Conservation (phyloP, 2,888 invertebrate genomes). For the Apamea sordens region DNA sequence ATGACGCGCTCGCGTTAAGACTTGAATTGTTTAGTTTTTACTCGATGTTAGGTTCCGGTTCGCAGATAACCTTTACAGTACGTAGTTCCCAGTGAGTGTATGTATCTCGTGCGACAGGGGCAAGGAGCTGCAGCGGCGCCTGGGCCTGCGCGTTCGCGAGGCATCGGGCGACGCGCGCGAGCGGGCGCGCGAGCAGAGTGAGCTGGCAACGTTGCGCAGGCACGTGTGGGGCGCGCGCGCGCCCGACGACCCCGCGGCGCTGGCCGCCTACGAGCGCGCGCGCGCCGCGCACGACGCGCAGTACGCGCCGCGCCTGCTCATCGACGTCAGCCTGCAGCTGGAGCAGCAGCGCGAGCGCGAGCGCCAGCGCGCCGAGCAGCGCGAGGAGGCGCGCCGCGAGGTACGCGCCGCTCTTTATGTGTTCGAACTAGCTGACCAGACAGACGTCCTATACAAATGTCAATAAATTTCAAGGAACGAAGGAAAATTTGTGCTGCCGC, state of each 20-base stretch:
- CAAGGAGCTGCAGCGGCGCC: slow-evolving; percentile 96
- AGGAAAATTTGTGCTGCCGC: too few relatives aligned
- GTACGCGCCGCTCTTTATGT: slow-evolving; percentile 38
- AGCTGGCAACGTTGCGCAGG: slow-evolving; percentile 94
- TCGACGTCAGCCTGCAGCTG: slow-evolving; percentile 92
- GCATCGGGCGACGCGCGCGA: slow-evolving; percentile 97
- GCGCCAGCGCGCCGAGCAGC: slow-evolving; percentile 50
- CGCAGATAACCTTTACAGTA: too few relatives aligned
- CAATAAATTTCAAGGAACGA: too few relatives aligned
- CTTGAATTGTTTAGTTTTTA: too few relatives aligned
- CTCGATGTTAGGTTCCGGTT: too few relatives aligned
- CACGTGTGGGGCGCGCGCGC: slow-evolving; percentile 91
- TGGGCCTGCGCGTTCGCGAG: slow-evolving; percentile 97
- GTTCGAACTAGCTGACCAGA: too few relatives aligned
- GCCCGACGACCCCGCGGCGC: slow-evolving; percentile 82
- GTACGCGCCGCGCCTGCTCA: slow-evolving; percentile 95
- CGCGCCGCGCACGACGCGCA: slow-evolving; percentile 93
- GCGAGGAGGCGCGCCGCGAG: slow-evolving; percentile 68
- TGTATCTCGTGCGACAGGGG: slow-evolving; percentile 86
- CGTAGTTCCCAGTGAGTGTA: too few relatives aligned
- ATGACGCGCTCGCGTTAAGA: too few relatives aligned
- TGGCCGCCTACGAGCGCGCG: slow-evolving; percentile 68
- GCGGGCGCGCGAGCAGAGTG: slow-evolving; percentile 94
- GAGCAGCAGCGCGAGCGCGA: slow-evolving; percentile 77
- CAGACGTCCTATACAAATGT: too few relatives aligned